Percentiles rank a stretch among this genome's conserved stretches.
phyloP scores from a whole-genome alignment of 1,140 invertebrate species.

The Pseudomyrmex concolor region DNA sequence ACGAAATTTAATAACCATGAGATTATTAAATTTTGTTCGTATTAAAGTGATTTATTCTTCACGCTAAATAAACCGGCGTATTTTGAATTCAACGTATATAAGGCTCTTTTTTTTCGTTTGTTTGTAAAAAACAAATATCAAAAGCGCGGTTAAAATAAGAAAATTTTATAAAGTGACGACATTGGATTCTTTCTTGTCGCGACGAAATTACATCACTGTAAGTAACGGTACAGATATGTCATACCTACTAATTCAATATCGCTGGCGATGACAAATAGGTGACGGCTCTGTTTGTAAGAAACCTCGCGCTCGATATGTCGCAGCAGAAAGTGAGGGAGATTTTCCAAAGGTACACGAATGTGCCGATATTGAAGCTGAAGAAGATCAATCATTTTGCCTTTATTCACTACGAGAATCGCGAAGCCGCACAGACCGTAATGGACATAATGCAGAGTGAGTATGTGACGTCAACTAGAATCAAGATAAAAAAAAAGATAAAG shows the following conservation, averaged over 20 bases:
- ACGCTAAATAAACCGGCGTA: not conserved
- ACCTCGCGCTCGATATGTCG: conserved; percentile 76
- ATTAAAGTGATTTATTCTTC: no score
- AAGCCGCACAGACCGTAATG: conserved; percentile 78
- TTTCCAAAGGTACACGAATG: conserved; percentile 78
- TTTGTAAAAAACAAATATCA: not conserved
- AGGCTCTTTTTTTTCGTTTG: no score
- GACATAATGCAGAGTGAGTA: conserved; percentile 79
- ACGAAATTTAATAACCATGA: not conserved
- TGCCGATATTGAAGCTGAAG: conserved; percentile 82
- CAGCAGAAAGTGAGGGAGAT: conserved; percentile 80
- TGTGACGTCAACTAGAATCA: not conserved
- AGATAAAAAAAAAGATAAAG: not conserved
- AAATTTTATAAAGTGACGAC: not conserved
- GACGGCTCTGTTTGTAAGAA: conserved; percentile 81
- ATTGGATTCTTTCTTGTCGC: not conserved
- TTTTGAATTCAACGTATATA: not conserved
- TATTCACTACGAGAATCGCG: conserved; percentile 81
- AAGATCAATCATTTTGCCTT: conserved; percentile 85
- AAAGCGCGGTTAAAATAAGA: not conserved
- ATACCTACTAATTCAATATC: conserved; percentile 38
- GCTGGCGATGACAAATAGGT: conserved; percentile 73
- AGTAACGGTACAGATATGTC: not conserved
- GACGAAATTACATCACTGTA: conserved; percentile 19
- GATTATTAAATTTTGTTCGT: no score